phyloP scores from a whole-genome alignment of 2,113 vertebrate genomes.

The Zapornia atra region DNA sequence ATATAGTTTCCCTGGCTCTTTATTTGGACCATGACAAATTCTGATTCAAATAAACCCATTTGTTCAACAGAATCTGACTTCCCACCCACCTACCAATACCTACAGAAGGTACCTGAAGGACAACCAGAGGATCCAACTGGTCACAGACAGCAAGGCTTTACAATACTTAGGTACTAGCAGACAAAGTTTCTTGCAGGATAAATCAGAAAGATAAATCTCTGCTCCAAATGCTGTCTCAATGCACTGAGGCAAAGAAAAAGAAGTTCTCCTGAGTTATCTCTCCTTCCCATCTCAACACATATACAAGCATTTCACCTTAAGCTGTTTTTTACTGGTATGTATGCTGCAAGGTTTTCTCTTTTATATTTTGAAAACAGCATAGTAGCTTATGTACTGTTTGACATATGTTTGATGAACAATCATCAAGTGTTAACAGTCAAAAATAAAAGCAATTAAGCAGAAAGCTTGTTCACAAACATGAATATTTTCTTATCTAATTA shows the following conservation, averaged over 20 bases:
- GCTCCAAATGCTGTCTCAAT: not conserved
- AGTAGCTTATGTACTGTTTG: not conserved
- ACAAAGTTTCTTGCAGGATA: not conserved
- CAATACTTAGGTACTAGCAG: not conserved
- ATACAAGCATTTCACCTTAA: not conserved
- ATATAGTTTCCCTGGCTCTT: not conserved
- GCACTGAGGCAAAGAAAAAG: not conserved
- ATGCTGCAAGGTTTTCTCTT: not conserved
- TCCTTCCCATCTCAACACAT: not conserved
- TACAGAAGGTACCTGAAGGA: not conserved
- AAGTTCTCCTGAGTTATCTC: not conserved
- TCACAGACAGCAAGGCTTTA: not conserved
- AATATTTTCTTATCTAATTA: not conserved
- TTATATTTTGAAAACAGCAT: not conserved
- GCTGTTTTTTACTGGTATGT: not conserved
- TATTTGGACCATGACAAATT: not conserved
- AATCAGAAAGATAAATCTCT: not conserved
- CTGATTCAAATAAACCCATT: not conserved
- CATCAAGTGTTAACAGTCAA: not conserved
- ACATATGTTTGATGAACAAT: not conserved
- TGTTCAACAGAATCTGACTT: not conserved
- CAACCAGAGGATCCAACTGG: not conserved
- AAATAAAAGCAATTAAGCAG: too few species aligned
- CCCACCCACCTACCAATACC: not conserved
- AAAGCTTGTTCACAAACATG: not conserved